Conservation (phyloP, 2,113 vertebrate genomes). For the Gnathonemus echidnorhynchus region DNA sequence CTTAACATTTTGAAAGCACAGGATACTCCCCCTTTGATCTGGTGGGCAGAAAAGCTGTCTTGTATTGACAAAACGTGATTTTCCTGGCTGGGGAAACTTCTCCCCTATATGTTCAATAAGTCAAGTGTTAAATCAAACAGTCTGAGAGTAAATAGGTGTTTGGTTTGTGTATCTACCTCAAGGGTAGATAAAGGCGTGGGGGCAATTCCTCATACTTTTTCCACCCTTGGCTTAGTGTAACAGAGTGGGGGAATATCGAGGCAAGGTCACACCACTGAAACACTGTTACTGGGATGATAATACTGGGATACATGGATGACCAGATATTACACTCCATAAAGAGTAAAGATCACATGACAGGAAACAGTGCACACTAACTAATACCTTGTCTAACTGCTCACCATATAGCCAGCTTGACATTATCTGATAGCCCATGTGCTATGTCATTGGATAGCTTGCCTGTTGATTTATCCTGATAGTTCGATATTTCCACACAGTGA, state of each 20-base stretch:
- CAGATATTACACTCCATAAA: not conserved
- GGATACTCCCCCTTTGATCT: not conserved
- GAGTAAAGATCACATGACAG: not conserved
- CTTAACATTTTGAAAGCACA: not conserved
- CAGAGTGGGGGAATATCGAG: not conserved
- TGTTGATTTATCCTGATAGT: not conserved
- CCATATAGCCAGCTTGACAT: not conserved
- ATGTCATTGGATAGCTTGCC: not conserved
- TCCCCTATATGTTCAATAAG: not conserved
- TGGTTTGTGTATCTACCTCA: slow-evolving; percentile 8
- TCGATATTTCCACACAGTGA: not conserved
- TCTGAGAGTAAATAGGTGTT: not conserved
- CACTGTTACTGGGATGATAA: not conserved
- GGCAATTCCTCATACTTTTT: not conserved
- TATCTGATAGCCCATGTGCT: not conserved
- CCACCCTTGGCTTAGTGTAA: not conserved
- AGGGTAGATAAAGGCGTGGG: not conserved
- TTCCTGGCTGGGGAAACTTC: not conserved
- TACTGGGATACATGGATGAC: not conserved
- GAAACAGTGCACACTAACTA: not conserved
- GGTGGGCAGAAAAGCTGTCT: not conserved
- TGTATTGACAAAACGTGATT: not conserved
- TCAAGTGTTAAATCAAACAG: not conserved
- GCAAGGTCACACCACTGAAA: not conserved
- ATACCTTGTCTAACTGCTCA: not conserved